Base-by-base conservation (phyloP, 2,888 invertebrate species). In the Athalia rosae region DNA sequence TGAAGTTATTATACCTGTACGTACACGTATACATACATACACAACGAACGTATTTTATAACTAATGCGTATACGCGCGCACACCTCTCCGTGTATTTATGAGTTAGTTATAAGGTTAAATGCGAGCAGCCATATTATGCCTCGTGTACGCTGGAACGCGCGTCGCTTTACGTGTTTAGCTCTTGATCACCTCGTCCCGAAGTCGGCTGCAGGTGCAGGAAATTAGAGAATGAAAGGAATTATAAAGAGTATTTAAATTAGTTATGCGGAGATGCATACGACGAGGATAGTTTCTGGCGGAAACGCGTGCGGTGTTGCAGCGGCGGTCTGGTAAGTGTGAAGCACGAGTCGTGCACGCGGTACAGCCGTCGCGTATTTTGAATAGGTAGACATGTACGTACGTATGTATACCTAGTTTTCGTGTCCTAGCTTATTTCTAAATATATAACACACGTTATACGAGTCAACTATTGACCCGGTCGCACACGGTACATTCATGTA, bases 201-300 rank as follows among this genome's bases (percentile, higher is more conserved):
- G n/a, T n/a, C n/a, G 28, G 28, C 28, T 28, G 28, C 28, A 28
- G 28, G 28, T 28, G 28, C 28, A 6, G 53, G 6, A 28, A n/a
- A 13, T 5, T 8, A 56, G n/a, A 8, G 15, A 48, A 53, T 13
- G 48, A 50, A 53, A 11, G 45, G 28, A 73, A 73, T 28, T 41
- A 28, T 28, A 28, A 28, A 28, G 28, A 28, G 28, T 28, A 28
- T 28, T 28, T 2, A 28, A 28, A 28, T 28, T 28, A 28, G 28
- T 28, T 28, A 28, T 28, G 28, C 28, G 28, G 28, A 28, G 28
- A 28, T 28, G 28, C 28, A 28, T 28, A 28, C 28, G 28, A 28
- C 28, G 28, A 28, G 28, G 28, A 28, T 28, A 59, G 13, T 41
- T 77, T 77, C 77, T 77, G 77, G 77, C 77, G 77, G 77, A 77